Evolutionary conservation across 2,888 invertebrate species (phyloP).

Genomic region (Drosophila anceps): DNA sequence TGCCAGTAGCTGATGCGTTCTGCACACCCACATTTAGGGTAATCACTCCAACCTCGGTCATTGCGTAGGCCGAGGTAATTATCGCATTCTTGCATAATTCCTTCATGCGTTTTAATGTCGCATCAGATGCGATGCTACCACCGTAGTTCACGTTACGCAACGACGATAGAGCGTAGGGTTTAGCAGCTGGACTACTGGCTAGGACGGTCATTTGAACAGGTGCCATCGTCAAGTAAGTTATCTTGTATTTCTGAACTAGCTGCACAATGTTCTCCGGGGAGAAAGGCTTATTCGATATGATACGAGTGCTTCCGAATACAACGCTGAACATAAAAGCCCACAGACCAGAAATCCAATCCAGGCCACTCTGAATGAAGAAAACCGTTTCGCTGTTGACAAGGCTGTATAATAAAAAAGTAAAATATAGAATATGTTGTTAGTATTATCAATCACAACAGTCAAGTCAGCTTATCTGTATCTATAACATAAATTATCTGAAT

Average conservation of each 20-base stretch:
- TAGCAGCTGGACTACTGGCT: slow-evolving; percentile 49
- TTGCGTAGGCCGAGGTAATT: slow-evolving; percentile 57
- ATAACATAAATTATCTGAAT: too few species aligned
- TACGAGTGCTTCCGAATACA: slow-evolving; percentile 61
- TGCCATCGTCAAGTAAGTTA: slow-evolving; percentile 54
- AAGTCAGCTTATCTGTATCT: not conserved
- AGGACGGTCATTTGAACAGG: slow-evolving; percentile 68
- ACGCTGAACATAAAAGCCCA: slow-evolving; percentile 47
- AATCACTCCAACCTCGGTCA: slow-evolving; percentile 61
- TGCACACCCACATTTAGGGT: slow-evolving; percentile 42
- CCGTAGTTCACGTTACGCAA: slow-evolving; percentile 55
- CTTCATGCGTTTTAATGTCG: slow-evolving; percentile 32
- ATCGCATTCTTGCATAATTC: slow-evolving; percentile 46
- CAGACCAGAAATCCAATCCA: slow-evolving; percentile 76
- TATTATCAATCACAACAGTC: not conserved
- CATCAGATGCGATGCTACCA: slow-evolving; percentile 47
- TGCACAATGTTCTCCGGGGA: slow-evolving; percentile 60
- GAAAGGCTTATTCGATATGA: slow-evolving; percentile 67
- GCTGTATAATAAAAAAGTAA: slow-evolving; percentile 23
- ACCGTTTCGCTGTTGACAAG: slow-evolving; percentile 51
- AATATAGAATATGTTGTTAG: not conserved
- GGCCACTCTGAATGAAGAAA: slow-evolving; percentile 52
- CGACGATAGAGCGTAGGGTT: slow-evolving; percentile 38
- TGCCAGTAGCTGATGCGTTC: slow-evolving; percentile 68
- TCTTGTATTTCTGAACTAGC: slow-evolving; percentile 66